Evolutionary conservation across 2,888 invertebrate species (phyloP).

Genomic region (Loripinus fragilis): DNA sequence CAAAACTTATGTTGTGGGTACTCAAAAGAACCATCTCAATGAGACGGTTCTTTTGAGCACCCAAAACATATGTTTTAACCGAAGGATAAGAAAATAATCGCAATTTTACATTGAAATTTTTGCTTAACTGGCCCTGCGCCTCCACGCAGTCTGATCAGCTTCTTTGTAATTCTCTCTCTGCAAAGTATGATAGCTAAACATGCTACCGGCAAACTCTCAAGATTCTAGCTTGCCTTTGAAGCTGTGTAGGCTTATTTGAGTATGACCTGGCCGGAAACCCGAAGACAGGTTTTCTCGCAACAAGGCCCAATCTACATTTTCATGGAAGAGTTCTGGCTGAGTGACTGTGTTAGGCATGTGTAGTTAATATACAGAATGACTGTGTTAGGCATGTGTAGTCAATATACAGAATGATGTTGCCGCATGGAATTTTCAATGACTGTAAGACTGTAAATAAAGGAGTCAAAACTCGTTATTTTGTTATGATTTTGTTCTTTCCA

Average conservation of each 20-base stretch:
- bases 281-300: no score
- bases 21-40: neutral
- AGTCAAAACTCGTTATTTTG: neutral
- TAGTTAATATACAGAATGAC: neutral
- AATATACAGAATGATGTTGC: neutral
- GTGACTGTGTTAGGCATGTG: neutral
- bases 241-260: no score
- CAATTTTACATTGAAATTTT: no score
- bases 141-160: no score
- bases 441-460: constrained; percentile 16
- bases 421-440: constrained; percentile 14
- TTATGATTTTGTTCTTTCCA: no score
- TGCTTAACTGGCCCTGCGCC: no score
- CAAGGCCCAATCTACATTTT: no score
- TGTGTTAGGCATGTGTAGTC: neutral
- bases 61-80: neutral
- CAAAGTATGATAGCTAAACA: no score
- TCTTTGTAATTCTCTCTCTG: no score
- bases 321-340: neutral
- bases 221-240: no score
- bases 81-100: neutral
- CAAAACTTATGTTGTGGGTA: neutral
- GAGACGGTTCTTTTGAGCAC: neutral
- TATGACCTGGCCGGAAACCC: no score
- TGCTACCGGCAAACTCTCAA: no score